Percentiles rank a stretch among this genome's conserved stretches.
These are phyloP conservation scores for Pluvialis apricaria DNA, from an alignment of 2,113 vertebrate genomes.

Conservation along the genomic window DNA sequence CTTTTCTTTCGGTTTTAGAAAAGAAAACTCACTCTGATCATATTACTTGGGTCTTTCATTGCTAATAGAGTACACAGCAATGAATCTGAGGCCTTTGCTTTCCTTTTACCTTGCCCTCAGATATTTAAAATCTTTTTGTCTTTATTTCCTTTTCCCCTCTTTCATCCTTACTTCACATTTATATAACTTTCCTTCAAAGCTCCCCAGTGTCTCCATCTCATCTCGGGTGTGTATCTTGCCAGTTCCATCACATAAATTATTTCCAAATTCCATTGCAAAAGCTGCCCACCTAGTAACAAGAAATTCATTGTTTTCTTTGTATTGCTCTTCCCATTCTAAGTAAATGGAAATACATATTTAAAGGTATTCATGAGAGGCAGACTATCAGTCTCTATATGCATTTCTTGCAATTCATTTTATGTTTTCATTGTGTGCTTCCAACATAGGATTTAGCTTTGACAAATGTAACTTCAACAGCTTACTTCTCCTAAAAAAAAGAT, in stretches of 20 bases:
- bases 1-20: background rate
- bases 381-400: background rate
- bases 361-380: background rate
- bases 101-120: background rate
- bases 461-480: constrained; percentile 30
- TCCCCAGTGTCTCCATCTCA: background rate
- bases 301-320: background rate
- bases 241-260: background rate
- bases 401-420: background rate
- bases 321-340: background rate
- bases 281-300: background rate
- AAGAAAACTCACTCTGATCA: background rate
- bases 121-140: background rate
- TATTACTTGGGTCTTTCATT: background rate
- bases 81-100: background rate
- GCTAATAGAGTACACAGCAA: background rate
- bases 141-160: background rate
- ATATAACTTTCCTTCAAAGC: background rate
- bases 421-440: constrained; percentile 24
- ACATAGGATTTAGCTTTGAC: constrained; percentile 7
- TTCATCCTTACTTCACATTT: background rate
- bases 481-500: background rate
- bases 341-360: constrained; percentile 15
- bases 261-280: background rate
- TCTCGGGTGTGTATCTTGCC: background rate